Conservation (phyloP, 2,888 invertebrate species). For the Drosophila mimetica region DNA sequence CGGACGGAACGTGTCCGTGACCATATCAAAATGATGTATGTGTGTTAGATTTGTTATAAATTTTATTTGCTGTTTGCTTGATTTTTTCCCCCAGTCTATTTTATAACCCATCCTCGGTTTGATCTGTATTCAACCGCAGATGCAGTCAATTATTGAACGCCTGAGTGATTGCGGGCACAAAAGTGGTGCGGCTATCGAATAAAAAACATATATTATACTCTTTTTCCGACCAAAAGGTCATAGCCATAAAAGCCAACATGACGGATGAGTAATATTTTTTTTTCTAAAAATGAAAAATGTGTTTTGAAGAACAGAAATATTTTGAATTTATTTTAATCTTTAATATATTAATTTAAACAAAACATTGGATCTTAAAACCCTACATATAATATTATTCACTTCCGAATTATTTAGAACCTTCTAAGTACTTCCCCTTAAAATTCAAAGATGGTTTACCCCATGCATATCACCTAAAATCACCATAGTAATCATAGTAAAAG, state of each 20-base stretch:
- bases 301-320: no score
- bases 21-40: slow-evolving; percentile 78
- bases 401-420: background rate
- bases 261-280: slow-evolving; percentile 3
- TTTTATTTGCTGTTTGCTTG: slow-evolving; percentile 61
- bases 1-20: slow-evolving; percentile 56
- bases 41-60: slow-evolving; percentile 78
- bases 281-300: background rate
- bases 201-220: background rate
- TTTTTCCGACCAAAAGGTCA: background rate
- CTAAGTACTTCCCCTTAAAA: background rate
- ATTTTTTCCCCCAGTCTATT: slow-evolving; percentile 15
- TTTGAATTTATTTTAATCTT: no score
- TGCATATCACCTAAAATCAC: background rate
- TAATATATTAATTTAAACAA: no score
- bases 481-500: background rate
- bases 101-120: slow-evolving; percentile 3
- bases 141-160: slow-evolving; percentile 65
- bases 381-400: no score
- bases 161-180: slow-evolving; percentile 47
- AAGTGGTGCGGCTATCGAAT: background rate
- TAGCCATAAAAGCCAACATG: background rate
- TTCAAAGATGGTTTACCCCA: background rate
- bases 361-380: no score
- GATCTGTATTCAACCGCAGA: slow-evolving; percentile 26